phyloP scores from a whole-genome alignment of 2,797 vertebrate species.

The Diplodus sargus region DNA sequence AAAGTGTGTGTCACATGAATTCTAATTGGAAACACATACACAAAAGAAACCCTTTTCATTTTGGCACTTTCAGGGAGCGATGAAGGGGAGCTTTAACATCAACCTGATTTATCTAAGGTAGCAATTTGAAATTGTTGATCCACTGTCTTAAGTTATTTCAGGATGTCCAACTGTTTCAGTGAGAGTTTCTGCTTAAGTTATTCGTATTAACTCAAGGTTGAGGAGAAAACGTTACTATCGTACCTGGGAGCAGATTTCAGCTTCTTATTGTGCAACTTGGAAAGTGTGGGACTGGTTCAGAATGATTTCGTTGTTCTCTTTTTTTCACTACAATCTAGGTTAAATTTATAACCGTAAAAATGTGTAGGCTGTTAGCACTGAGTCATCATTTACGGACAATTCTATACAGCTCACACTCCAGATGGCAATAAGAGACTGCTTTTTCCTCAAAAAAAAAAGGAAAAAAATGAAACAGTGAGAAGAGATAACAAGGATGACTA shows the following conservation, averaged over 20 bases:
- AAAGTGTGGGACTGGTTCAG: constrained; percentile 26
- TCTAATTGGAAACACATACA: too few species aligned
- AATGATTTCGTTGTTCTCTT: constrained; percentile 43
- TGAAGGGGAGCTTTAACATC: too few species aligned
- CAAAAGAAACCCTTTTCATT: too few species aligned
- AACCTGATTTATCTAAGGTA: too few species aligned
- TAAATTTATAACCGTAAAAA: constrained; percentile 51
- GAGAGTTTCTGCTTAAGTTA: not conserved
- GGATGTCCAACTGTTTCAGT: not conserved
- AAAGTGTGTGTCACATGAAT: too few species aligned
- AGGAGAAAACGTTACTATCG: constrained; percentile 17
- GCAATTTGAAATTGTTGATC: too few species aligned
- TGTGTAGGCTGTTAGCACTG: constrained; percentile 53
- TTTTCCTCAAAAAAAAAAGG: not conserved
- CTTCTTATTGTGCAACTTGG: constrained; percentile 15
- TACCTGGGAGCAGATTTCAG: constrained; percentile 21
- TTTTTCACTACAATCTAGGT: constrained; percentile 3
- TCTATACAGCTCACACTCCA: constrained; percentile 44
- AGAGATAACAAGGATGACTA: constrained; percentile 32
- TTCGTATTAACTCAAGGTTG: constrained; percentile 8
- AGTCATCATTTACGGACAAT: constrained; percentile 43
- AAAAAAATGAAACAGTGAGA: constrained; percentile 18
- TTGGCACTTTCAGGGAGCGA: too few species aligned
- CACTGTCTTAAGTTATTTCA: not conserved
- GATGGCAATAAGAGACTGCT: constrained; percentile 39